Evolutionary conservation across 2,113 vertebrate species (phyloP).

Genomic region (Thamnophis sirtalis): DNA sequence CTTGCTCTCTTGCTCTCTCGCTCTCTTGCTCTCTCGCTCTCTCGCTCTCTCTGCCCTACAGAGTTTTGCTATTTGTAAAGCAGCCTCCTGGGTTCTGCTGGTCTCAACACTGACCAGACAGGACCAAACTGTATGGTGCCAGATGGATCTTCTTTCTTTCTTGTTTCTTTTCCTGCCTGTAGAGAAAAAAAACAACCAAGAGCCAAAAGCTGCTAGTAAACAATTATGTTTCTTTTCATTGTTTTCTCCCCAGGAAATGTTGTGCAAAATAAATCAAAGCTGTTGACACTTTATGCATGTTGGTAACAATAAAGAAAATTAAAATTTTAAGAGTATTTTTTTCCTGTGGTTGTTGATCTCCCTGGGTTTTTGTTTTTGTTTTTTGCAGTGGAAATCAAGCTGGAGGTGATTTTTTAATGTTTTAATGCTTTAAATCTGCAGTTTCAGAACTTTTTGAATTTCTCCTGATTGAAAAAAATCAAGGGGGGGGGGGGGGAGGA

Average conservation of each 20-base stretch:
- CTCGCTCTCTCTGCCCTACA: slow-evolving; percentile 57
- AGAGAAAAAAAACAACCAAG: slow-evolving; percentile 28
- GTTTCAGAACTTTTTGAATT: no score
- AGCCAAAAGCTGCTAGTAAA: slow-evolving; percentile 54
- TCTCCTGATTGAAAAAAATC: no score
- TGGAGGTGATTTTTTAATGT: no score
- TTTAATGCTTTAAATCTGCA: no score
- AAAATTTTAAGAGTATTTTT: slow-evolving; percentile 63
- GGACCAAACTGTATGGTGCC: slow-evolving; percentile 35
- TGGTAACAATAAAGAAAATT: slow-evolving; percentile 52
- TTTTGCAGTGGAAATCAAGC: background rate
- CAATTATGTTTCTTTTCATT: slow-evolving; percentile 1
- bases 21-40: no score
- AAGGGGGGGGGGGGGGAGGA: background rate
- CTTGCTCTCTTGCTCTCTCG: no score
- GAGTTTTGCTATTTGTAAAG: slow-evolving; percentile 59
- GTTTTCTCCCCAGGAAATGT: slow-evolving; percentile 53
- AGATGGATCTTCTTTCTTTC: slow-evolving; percentile 15
- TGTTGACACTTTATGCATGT: slow-evolving; percentile 74
- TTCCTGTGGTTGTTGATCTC: background rate
- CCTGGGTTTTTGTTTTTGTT: background rate
- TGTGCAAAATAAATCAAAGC: slow-evolving; percentile 54
- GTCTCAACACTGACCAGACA: slow-evolving; percentile 30
- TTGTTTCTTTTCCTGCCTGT: slow-evolving; percentile 45
- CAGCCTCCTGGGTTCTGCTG: slow-evolving; percentile 60